Conservation (phyloP, 2,888 invertebrate species). For the Ptycholaimellus sp. region DNA sequence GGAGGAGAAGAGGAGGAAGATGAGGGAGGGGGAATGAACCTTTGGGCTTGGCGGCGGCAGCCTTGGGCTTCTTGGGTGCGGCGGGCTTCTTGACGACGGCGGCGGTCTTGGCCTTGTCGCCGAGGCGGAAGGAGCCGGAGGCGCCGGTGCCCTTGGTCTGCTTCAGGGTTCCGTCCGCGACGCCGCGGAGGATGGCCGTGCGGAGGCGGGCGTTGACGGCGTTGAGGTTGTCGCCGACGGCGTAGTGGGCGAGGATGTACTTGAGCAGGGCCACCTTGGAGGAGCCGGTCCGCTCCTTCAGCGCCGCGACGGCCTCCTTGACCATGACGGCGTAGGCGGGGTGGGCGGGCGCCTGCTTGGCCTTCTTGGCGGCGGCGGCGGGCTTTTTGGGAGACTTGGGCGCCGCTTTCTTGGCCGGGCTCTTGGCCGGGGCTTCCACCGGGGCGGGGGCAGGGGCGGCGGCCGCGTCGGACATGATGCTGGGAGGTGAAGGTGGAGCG, state of each 20-base stretch:
- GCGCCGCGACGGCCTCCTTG: conserved; percentile 23
- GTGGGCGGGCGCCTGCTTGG: conserved; percentile 19
- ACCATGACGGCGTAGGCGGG: conserved; percentile 30
- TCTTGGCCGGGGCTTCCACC: too few species aligned
- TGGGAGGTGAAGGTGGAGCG: too few species aligned
- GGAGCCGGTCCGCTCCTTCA: conserved; percentile 30
- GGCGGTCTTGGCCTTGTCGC: conserved; percentile 7
- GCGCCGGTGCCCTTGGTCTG: conserved; percentile 21
- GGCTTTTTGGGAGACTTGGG: too few species aligned
- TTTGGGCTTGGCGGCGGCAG: too few species aligned
- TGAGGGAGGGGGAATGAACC: too few species aligned
- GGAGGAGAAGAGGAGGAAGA: too few species aligned
- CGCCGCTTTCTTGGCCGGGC: too few species aligned
- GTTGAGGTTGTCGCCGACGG: conserved; percentile 25
- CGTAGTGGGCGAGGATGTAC: conserved; percentile 28
- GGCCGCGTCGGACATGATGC: too few species aligned
- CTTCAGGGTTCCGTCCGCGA: conserved; percentile 25
- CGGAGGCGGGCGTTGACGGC: conserved; percentile 27
- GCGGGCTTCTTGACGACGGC: conserved; percentile 8
- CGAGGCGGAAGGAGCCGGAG: conserved; percentile 15
- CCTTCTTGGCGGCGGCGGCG: conserved; percentile 6
- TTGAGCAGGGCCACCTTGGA: conserved; percentile 31
- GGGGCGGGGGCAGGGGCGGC: too few species aligned
- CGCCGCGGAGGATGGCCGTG: conserved; percentile 26
- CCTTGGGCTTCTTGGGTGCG: conserved; percentile 8